Evolutionary conservation across 2,888 invertebrate genomes (phyloP), one percentile per base, ranked within the genome.

Genomic region (Apotomis betuletana): DNA sequence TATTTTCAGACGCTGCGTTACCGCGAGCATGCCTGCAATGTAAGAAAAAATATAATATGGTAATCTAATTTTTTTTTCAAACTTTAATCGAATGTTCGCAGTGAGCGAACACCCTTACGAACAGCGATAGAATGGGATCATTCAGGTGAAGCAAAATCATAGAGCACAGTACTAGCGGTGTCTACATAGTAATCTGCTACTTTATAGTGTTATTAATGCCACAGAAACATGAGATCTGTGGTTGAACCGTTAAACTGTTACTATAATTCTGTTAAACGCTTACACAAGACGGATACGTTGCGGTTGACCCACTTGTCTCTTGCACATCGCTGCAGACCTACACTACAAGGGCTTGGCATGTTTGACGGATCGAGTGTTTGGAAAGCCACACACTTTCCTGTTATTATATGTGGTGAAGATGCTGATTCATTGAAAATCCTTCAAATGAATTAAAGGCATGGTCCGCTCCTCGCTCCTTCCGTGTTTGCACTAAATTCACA

Each of bases 231-330:
- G 38, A 57, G 27, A 62, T 51, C 38, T 54, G 64, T 41, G 64
- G 44, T 64, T 54, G 38, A 54, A 64, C 54, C 44, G 15, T 55
- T 64, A 63, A 63, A 52, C 63, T 44, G 62, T 38, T 63, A 52
- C 63, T 41, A 52, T 64, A 64, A 64, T 15, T 64, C 63, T 44
- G 54, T 44, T 41, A 54, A 41, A 10, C 12, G 51, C 63, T 64
- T 64, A 27, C 54, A 27, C 54, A 64, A 64, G 64, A 55, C 44
- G 64, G 54, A 64, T 55, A 64, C 15, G 64, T 41, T 54, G 58
- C 58, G 58, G 58, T 58, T 38, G 64, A 12, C 15, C 54, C 64
- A 64, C 64, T 64, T 52, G 36, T 27, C 9, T 9, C 8, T 38
- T 41, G 41, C 52, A 54, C 63, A 62, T 36, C 61, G 51, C 10